Evolutionary conservation across 92 coral and sea anemone species (phyloP), one percentile per base, ranked within the genome.

Genomic region (Montipora capitata): DNA sequence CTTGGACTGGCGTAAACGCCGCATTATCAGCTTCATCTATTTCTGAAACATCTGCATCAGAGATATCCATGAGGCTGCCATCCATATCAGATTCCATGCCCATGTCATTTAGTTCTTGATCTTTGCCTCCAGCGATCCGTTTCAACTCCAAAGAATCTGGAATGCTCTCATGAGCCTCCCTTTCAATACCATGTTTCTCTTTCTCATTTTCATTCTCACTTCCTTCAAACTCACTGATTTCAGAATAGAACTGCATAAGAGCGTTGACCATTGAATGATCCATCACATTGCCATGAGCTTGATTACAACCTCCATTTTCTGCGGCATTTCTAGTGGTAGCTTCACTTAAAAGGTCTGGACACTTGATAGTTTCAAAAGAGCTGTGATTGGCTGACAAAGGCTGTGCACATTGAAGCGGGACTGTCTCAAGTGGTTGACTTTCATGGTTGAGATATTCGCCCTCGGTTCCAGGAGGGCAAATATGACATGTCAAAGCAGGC

Each of bases 241-340:
- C 87, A 27, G 93, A 78, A 39, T 85, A 79, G 45, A 72, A 72
- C 45, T 90, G 81, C 81, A 78, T 71, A 2, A 79, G 70, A 1
- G 76, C 56, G 3, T 81, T 38, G 7, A 71, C 82, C 9, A 85
- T 12, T 6, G 77, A 61, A 16, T 85, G 65, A 42, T 78, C 86
- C 90, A 90, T 49, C 7, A 79, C 76, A 52, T 11, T 71, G 54
- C 39, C 72, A 65, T 40, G 81, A 10, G 76, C 40, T n/a, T 44
- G 65, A 10, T 43, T 52, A 11, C 65, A 56, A 8, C 48, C 89
- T 14, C 44, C 9, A 9, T 35, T 44, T 73, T 14, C n/a, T 48
- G 20, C 38, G 5, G 35, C 51, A 5, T 14, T 72, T n/a, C 27
- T 38, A 13, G 48, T 14, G 8, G 9, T 17, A 12, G 54, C 13